Base-by-base conservation (phyloP, 1,140 invertebrate genomes). In the Bombyx mandarina region DNA sequence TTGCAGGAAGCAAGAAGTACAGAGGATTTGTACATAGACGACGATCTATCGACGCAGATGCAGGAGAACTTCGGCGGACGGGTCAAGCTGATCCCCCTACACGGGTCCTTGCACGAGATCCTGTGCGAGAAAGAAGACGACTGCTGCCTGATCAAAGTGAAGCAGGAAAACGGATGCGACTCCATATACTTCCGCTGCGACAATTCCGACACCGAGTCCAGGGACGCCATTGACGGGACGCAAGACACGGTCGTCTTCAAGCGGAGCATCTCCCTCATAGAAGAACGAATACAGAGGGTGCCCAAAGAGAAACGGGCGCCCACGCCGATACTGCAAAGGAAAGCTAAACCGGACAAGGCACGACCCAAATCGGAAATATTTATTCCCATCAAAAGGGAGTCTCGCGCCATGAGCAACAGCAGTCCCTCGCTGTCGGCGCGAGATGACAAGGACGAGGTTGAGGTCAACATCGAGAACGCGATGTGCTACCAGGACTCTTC, bases 1-100 rank as follows among this genome's bases (percentile, higher is more conserved):
- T 68, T 60, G 45, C 74, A 89, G 88, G 85, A 88, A 79, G 86
- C 88, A 63, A 77, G 79, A 65, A 88, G 86, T 67, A 89, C 88
- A 3, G 88, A 89, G 55, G 88, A 89, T 64, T 61, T 89, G 60
- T 89, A 89, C 70, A 89, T 89, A 57, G 88, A 89, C 64, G 88
- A 89, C 67, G 88, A 89, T 35, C 57, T 89, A 8, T 85, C 84
- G 5, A 79, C 82, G 2, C 79, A 88, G 12, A 75, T 82, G 71
- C 82, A 88, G 60, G 88, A 89, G 60, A 86, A 80, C 65, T 86
- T 88, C 55, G 82, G 82, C 54, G 82, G 82, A 6, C 74, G 70
- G 53, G 77, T 87, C 58, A 77, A 79, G 49, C 64, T 88, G 35
- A 78, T 87, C 2, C 87, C 86, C 0, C 59, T 87, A 7, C 77